Evolutionary conservation across 2,888 invertebrate species (phyloP).

Genomic region (Adelphocoris suturalis): DNA sequence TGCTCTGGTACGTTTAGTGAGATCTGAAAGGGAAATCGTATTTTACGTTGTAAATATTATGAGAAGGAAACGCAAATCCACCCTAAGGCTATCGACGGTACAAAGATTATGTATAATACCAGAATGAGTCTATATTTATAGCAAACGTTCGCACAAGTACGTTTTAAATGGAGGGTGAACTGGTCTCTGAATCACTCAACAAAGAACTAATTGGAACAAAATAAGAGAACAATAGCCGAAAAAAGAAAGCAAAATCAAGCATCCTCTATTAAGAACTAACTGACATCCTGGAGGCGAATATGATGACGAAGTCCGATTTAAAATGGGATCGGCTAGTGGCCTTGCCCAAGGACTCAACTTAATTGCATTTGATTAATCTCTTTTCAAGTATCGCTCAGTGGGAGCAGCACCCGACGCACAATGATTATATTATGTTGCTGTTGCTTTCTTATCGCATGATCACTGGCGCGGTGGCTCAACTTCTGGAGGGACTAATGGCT

Average conservation of each 20-base stretch:
- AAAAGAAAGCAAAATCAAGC: neutral
- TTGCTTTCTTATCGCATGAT: too few species aligned
- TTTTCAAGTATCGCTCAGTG: conserved; percentile 9
- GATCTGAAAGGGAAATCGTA: too few species aligned
- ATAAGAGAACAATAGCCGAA: neutral
- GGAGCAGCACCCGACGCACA: neutral
- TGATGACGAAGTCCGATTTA: conserved; percentile 4
- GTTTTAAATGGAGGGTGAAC: too few species aligned
- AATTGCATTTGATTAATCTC: conserved; percentile 39
- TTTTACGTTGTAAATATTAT: too few species aligned
- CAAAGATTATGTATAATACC: neutral
- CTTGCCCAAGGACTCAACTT: conserved; percentile 32
- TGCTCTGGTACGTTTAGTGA: too few species aligned
- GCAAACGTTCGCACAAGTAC: too few species aligned
- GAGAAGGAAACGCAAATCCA: neutral
- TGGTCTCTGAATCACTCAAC: neutral
- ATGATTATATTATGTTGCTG: neutral
- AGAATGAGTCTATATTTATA: too few species aligned
- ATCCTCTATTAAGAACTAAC: neutral
- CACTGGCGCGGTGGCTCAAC: too few species aligned
- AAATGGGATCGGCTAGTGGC: conserved; percentile 23
- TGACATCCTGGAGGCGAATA: neutral
- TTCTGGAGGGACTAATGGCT: too few species aligned
- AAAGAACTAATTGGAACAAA: neutral
- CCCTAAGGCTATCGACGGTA: neutral